These are phyloP conservation scores for Piliocolobus tephrosceles DNA, from an alignment of 2,113 vertebrate genomes.

Conservation along the genomic window DNA sequence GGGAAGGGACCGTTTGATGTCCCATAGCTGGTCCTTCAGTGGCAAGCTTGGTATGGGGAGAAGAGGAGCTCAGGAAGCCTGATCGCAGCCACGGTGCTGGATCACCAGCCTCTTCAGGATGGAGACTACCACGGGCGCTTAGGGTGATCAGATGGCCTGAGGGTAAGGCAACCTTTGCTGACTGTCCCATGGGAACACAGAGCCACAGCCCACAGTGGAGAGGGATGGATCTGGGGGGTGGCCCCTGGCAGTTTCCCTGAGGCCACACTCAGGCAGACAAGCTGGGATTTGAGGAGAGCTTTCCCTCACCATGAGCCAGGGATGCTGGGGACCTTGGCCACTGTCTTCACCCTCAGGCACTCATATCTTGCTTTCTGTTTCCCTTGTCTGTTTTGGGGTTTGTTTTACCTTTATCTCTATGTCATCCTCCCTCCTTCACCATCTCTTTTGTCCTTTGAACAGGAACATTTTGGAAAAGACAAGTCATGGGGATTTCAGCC, in stretches of 20 bases:
- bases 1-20: neutral
- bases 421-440: neutral
- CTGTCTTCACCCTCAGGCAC: neutral
- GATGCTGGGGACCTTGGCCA: neutral
- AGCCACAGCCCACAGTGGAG: neutral
- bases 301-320: neutral
- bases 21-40: neutral
- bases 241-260: neutral
- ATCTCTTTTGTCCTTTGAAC: conserved; percentile 12
- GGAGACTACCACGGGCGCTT: neutral
- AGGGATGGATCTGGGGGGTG: neutral
- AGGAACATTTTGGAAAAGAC: conserved; percentile 76
- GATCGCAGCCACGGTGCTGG: neutral
- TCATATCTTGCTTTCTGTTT: neutral
- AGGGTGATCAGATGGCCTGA: neutral
- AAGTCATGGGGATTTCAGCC: conserved; percentile 78
- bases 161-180: neutral
- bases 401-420: neutral
- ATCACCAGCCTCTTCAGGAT: neutral
- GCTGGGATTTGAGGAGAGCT: neutral
- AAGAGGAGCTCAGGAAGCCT: neutral
- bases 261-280: too few species aligned
- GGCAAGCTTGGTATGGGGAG: neutral
- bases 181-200: neutral
- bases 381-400: neutral